Base-by-base conservation (phyloP, 1,140 invertebrate species). In the Heliconius melpomene region DNA sequence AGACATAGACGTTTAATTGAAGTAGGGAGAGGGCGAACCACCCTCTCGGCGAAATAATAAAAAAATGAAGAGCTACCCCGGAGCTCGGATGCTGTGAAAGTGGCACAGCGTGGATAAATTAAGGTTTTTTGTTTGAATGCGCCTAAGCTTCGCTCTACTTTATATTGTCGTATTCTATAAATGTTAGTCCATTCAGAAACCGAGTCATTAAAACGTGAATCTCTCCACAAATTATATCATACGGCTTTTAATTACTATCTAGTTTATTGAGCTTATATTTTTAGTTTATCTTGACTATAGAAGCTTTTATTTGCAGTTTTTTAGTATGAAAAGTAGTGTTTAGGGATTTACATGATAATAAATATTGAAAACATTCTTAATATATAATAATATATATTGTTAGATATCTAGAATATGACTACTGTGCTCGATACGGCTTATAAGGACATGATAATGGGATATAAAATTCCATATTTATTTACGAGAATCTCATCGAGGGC, bases 1-100 rank as follows among this genome's bases (percentile, higher is more conserved):
- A 82, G 85, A 93, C 89, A 93, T 93, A 92, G 90, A 90, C 90
- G 90, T 92, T 94, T 94, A 94, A 94, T 94, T 94, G 91, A 93
- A 93, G 88, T 86, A 88, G 86, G 87, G 89, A 86, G 87, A 89
- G 87, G 88, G 85, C 85, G 85, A 79, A 84, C 82, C 88, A 87
- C 83, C 88, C 87, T 82, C 89, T 79, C 83, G 87, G 90, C 82
- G 85, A 87, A 91, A 92, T 89, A 88, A 93, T 91, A 93, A 92
- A 94, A 93, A 94, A 93, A 87, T 88, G 86, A 88, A 88, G 82
- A 83, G 86, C 87, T 87, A 91, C 89, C 89, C 91, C 93, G 90
- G 86, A 92, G 91, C 91, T 77, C 93, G 93, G 93, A 94, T 92
- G 89, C 93, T 89, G 89, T 93, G 93, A 94, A 93, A 94, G 91